Conservation (phyloP, 2,888 invertebrate genomes). For the Lepidocyrtinus sp. region DNA sequence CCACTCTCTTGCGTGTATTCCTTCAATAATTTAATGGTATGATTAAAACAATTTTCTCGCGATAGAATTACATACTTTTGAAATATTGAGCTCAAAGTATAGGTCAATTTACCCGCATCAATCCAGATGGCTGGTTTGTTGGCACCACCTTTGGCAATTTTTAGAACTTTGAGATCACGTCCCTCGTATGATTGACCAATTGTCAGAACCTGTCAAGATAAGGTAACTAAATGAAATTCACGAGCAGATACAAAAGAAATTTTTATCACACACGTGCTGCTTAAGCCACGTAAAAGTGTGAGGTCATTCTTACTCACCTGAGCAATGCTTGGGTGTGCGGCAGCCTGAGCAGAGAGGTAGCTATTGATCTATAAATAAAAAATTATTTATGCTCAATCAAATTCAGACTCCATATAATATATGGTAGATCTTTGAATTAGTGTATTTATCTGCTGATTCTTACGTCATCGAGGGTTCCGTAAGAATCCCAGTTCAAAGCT, state of each 20-base stretch:
- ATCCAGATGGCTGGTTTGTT: constrained; percentile 72
- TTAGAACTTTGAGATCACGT: constrained; percentile 73
- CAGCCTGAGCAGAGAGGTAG: constrained; percentile 76
- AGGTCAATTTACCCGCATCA: constrained; percentile 71
- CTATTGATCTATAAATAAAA: constrained; percentile 75
- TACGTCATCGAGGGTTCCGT: constrained; percentile 76
- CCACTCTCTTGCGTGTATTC: constrained; percentile 77
- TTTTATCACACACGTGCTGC: too few species aligned
- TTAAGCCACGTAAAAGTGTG: too few species aligned
- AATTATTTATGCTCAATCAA: constrained; percentile 8
- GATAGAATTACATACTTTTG: too few species aligned
- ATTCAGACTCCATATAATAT: too few species aligned
- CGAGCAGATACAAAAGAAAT: too few species aligned
- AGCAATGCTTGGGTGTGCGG: constrained; percentile 75
- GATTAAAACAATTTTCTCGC: background rate
- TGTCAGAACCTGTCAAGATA: constrained; percentile 71
- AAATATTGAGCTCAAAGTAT: too few species aligned
- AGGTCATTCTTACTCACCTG: constrained; percentile 65
- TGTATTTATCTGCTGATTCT: constrained; percentile 24
- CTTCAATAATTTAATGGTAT: constrained; percentile 15
- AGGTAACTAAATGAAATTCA: too few species aligned
- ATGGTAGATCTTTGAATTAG: background rate
- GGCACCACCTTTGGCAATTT: constrained; percentile 74
- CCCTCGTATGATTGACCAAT: constrained; percentile 78
- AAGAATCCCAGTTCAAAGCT: constrained; percentile 76